Base-by-base conservation (phyloP, 2,797 vertebrate genomes). In the Naso thynnoides region DNA sequence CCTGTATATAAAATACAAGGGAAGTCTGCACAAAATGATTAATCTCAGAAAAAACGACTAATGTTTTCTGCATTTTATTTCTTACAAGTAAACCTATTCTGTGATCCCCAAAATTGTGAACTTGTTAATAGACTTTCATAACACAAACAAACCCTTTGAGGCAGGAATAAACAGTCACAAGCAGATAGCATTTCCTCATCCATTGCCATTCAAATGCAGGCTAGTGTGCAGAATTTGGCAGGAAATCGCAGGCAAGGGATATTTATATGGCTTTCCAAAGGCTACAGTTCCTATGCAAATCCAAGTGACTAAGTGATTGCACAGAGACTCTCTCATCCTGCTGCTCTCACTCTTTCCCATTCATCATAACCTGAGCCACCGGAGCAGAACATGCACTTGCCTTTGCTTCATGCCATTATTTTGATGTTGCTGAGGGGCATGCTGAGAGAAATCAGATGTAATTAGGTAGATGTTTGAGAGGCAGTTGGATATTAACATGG, bases 381-480 rank as follows among this genome's bases (percentile, higher is more conserved):
- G 36, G 70, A 90, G 89, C 89, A 88, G 75, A 92, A 90, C 84
- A 73, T 82, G 78, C 75, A 63, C 87, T 87, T 89, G 90, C 91
- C 90, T 90, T 87, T 72, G 84, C 78, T 54, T 84, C 81, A 76
- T 87, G 81, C 78, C 79, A 86, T 69, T 56, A 79, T 87, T 79
- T 86, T 71, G 85, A 76, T 56, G 16, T 83, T 79, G 87, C 93
- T 38, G 38, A 82, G 60, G 83, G 88, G 70, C 76, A 14, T 75
- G 65, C 68, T 83, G 70, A 83, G 78, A 85, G 80, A 87, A 82
- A 91, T 89, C 56, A 68, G 82, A 84, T 88, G 83, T 89, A 90
- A 93, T 93, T 93, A 92, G 86, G 62, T 57, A 64, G 42, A 84
- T 88, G 86, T 88, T 79, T 82, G 65, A 79, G 73, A 89, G 87